Base-by-base conservation (phyloP, 2,888 invertebrate species). In the Argynnis bischoffii region DNA sequence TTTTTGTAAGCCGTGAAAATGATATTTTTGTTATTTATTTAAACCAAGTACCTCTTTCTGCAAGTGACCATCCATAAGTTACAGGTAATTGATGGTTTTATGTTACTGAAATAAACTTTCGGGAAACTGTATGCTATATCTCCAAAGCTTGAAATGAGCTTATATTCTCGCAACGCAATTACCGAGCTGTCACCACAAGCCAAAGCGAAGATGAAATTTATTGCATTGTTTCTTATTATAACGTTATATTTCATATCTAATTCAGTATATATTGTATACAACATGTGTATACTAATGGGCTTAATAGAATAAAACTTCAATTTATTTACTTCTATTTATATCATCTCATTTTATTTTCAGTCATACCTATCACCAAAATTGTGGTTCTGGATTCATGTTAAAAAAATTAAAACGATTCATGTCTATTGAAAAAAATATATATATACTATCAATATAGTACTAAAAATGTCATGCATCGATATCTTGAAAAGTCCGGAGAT, bases 161-260 rank as follows among this genome's bases (percentile, higher is more conserved):
- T 67, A 67, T 55, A 31, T 55, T 70, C 67, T 64, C 59, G 48
- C 67, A 66, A 71, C 54, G 67, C 72, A 72, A 70, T 74, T 70
- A 70, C 59, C 70, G 69, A 69, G 63, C 71, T 74, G 69, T 67
- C 71, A 69, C 48, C 67, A 56, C 53, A 59, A 35, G 64, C 56
- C 50, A 57, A 55, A 59, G 50, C 59, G 55, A 65, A 55, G 55
- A 64, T 60, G 61, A 61, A 64, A 69, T 70, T 68, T 68, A 70
- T 72, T 68, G 64, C 55, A 64, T 55, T 55, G 48, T 55, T 55
- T 55, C 63, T 46, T 63, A 63, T 53, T 48, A 64, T 47, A 18
- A 61, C 18, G 51, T 53, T 61, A 53, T 61, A 50, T 61, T 61
- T 61, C 61, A 41, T 41, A 51, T 41, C 16, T 61, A 21, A 41